Base-by-base conservation (phyloP, 2,797 vertebrate genomes). In the Enteromius thamalakanensis region DNA sequence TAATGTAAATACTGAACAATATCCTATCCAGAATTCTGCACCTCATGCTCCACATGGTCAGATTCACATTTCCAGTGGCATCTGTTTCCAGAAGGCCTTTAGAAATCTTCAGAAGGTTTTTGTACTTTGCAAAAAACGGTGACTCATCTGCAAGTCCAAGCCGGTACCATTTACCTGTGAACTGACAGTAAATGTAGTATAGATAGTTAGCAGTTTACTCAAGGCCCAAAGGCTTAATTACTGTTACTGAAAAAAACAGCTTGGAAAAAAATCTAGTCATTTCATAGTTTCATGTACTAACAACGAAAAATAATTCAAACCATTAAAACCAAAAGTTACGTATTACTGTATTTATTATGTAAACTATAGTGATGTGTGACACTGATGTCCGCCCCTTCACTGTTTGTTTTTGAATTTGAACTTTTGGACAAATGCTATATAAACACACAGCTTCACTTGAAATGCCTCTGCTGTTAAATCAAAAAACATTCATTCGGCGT, bases 91-190 rank as follows among this genome's bases (percentile, higher is more conserved):
- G 42, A 49, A 82, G 21, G 12, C 86, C 87, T 86, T 77, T 78
- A 60, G 76, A 79, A 81, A 87, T 51, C 49, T 45, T 58, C 21
- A 87, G 3, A 15, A 29, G 53, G 32, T 19, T 45, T 82, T 81
- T 86, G 67, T 62, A 45, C 64, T n/a, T 79, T 17, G 80, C 60
- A 71, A 85, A 86, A 12, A 19, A 7, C 2, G 60, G 64, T 3
- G 85, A 79, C 23, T 87, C 85, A 62, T 87, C 87, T 47, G 86
- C 88, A 60, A 86, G 42, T 65, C 86, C 90, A 71, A 90, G 75
- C 34, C 89, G 88, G 74, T 86, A 89, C 90, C 89, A 90, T 67
- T 86, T 74, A 55, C 89, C 90, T 87, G 87, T 9, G 81, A 90
- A 87, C 84, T 89, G 84, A 87, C 12, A 80, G 58, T 5, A 77